Evolutionary conservation across 2,797 vertebrate species (phyloP), one percentile per base, ranked within the genome.

Genomic region (Megalops cyprinoides): DNA sequence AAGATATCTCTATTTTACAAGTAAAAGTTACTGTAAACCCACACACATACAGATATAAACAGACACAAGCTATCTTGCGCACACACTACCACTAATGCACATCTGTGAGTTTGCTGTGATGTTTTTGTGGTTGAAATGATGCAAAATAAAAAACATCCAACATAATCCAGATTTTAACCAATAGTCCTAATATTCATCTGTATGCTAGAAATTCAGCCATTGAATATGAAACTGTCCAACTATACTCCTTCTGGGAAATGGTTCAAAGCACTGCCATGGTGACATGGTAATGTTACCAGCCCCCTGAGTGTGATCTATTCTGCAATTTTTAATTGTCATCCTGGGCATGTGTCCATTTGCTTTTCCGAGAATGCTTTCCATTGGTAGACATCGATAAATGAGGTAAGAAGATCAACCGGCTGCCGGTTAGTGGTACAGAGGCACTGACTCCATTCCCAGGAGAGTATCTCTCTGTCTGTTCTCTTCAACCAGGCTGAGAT

Each of bases 391-490:
- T 78, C 81, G 74, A 82, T 48, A 74, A 51, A 56, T 5, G 44
- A 71, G 60, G 62, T 71, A 71, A 34, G 75, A 25, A 69, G 23
- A 77, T 81, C 80, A 55, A 37, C 74, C 53, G 58, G 55, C 31
- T 76, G 79, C 58, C 28, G 48, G 79, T 42, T 81, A 65, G 31
- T 75, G 28, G 55, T 46, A 51, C 46, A n/a, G 44, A 81, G 73
- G 42, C 56, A 18, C 48, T 65, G 79, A 73, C 46, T 81, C 34
- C 49, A 14, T 49, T 56, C 37, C 46, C 31, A 56, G 51, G 39
- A 51, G 71, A 81, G 28, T 42, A 81, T 76, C 53, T 60, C 51
- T 58, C 53, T 1, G 18, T 1, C 73, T 46, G 48, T 31, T 49
- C 74, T 49, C n/a, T 42, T 77, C 80, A 77, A 44, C 60, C 58